Conservation (phyloP, 2,888 invertebrate genomes). For the Deroplatys truncata region DNA sequence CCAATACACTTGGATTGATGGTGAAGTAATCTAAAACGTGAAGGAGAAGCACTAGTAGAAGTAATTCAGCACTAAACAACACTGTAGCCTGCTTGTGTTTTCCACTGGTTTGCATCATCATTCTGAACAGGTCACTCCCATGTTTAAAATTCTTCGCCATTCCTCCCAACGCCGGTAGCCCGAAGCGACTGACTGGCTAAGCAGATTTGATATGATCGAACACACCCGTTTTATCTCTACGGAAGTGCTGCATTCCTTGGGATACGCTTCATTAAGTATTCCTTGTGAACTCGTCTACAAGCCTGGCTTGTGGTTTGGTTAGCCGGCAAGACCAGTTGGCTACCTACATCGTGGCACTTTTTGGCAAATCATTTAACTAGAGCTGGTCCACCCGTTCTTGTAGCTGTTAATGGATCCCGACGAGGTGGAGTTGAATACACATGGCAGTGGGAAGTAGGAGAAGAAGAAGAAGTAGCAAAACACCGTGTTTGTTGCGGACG, state of each 20-base stretch:
- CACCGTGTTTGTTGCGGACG: neutral
- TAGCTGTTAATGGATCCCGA: neutral
- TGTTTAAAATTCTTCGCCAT: neutral
- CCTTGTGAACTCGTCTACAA: neutral
- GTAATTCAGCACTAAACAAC: too few relatives aligned
- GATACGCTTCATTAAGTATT: neutral
- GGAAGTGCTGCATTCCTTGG: neutral
- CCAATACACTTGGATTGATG: too few relatives aligned
- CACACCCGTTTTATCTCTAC: neutral
- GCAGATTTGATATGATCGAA: neutral
- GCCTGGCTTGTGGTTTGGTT: neutral
- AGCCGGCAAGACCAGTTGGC: neutral
- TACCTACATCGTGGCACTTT: neutral
- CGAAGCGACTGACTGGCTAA: neutral
- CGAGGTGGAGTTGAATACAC: too few relatives aligned
- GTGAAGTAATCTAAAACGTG: too few relatives aligned
- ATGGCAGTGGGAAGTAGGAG: neutral
- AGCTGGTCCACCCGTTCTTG: neutral
- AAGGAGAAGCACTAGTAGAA: too few relatives aligned
- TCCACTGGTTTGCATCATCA: neutral
- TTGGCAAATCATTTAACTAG: neutral
- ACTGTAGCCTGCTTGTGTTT: too few relatives aligned
- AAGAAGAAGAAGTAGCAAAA: neutral
- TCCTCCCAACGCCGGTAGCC: neutral
- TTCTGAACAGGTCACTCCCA: neutral